Evolutionary conservation across 1,140 invertebrate species (phyloP).

Genomic region (Anastrepha ludens): DNA sequence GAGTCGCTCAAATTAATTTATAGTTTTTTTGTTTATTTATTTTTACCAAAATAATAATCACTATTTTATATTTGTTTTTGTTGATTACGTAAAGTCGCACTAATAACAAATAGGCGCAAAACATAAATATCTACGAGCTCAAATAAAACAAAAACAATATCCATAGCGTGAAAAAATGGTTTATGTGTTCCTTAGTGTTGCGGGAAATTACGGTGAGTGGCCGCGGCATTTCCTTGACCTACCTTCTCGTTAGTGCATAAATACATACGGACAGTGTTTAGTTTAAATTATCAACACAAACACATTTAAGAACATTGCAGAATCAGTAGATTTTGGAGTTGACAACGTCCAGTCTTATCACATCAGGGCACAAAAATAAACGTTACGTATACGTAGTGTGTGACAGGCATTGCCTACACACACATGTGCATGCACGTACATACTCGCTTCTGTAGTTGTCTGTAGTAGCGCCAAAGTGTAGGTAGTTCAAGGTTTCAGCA

Average conservation of each 20-base stretch:
- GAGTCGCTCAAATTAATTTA: conserved; percentile 53
- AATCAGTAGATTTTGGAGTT: too few relatives aligned
- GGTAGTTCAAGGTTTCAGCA: conserved; percentile 30
- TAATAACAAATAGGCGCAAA: not conserved
- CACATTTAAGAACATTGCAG: too few relatives aligned
- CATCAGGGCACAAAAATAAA: too few relatives aligned
- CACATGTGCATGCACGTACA: not conserved
- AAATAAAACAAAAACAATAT: not conserved
- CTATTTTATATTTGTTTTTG: conserved; percentile 45
- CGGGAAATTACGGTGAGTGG: conserved; percentile 71
- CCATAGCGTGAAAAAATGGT: conserved; percentile 61
- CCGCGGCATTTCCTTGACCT: not conserved
- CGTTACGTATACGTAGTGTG: conserved; percentile 35
- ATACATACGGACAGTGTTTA: not conserved
- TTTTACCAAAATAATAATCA: conserved; percentile 14
- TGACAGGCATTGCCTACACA: not conserved
- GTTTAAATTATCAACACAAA: too few relatives aligned
- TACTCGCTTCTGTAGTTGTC: not conserved
- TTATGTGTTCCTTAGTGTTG: conserved; percentile 71
- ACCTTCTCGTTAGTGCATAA: not conserved
- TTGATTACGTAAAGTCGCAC: conserved; percentile 29
- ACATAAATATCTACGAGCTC: not conserved
- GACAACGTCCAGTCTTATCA: not conserved
- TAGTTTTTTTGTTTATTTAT: conserved; percentile 58
- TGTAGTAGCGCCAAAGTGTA: not conserved